A percentile compares a stretch with the other conserved stretches of the same genome.
Evolutionary conservation across 2,888 invertebrate genomes (phyloP).

Genomic region (Auanema freiburgensis): DNA sequence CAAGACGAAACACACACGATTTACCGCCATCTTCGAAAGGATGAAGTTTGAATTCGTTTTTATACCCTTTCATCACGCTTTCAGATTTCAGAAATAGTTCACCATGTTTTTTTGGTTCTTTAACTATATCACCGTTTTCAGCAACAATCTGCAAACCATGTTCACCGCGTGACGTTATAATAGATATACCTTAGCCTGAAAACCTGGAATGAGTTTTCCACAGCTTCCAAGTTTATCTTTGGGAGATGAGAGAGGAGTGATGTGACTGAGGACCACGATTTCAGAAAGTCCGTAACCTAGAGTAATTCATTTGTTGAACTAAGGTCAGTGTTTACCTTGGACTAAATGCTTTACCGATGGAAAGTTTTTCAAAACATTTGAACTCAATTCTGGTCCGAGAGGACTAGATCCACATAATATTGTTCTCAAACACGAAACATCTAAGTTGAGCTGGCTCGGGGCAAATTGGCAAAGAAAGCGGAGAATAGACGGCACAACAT

Average conservation of each 20-base stretch:
- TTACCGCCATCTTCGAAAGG: constrained; percentile 66
- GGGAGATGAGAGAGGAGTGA: constrained; percentile 34
- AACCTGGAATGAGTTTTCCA: constrained; percentile 47
- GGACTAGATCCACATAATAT: constrained; percentile 54
- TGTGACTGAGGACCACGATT: constrained; percentile 47
- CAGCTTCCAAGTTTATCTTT: constrained; percentile 39
- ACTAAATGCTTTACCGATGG: constrained; percentile 50
- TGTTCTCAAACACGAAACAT: constrained; percentile 24
- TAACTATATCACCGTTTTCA: constrained; percentile 68
- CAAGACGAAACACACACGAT: neutral
- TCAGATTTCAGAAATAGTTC: constrained; percentile 84
- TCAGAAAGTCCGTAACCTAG: constrained; percentile 59
- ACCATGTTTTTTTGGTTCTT: constrained; percentile 74
- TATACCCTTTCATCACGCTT: constrained; percentile 79
- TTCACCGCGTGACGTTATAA: neutral
- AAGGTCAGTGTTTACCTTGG: no score
- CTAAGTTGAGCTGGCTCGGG: neutral
- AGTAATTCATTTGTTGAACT: no score
- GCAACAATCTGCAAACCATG: constrained; percentile 16
- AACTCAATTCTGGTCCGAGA: constrained; percentile 35
- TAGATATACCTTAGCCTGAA: constrained; percentile 39
- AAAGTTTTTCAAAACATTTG: constrained; percentile 41
- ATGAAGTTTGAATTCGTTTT: constrained; percentile 68
- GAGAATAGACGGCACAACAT: constrained; percentile 49
- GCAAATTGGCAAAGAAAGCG: constrained; percentile 10